Conservation (phyloP, 2,113 vertebrate species). For the Ictalurus furcatus region DNA sequence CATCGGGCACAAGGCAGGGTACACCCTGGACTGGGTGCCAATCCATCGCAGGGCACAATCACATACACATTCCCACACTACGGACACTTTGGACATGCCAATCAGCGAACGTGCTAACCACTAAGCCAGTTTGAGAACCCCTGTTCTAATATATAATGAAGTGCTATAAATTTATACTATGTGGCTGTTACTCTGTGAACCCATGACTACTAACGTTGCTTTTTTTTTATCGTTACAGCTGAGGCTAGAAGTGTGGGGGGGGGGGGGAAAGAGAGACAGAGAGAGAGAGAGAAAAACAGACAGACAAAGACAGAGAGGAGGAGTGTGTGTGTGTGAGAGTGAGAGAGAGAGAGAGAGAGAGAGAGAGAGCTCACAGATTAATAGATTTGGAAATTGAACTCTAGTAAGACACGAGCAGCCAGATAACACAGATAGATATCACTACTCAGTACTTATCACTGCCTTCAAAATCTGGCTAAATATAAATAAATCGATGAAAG, state of each 20-base stretch:
- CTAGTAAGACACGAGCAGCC: not conserved
- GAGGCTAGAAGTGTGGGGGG: not conserved
- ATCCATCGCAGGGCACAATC: too few species aligned
- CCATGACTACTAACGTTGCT: not conserved
- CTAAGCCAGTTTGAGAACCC: too few species aligned
- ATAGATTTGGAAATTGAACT: slow-evolving; percentile 2
- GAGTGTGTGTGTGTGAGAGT: not conserved
- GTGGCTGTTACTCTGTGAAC: not conserved
- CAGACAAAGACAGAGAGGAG: too few species aligned
- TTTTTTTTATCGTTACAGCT: not conserved
- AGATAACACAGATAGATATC: slow-evolving; percentile 7
- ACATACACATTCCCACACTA: too few species aligned
- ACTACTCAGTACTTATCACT: not conserved
- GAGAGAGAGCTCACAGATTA: not conserved
- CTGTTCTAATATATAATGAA: not conserved
- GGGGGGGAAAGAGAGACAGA: not conserved
- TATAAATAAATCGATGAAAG: slow-evolving; percentile 20
- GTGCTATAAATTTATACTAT: not conserved
- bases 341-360: not conserved
- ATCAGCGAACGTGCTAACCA: too few species aligned
- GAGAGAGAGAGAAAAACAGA: slow-evolving; percentile 9
- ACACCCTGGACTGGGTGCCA: too few species aligned
- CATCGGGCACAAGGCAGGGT: too few species aligned
- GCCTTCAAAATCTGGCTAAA: not conserved
- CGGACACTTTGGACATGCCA: too few species aligned